These are phyloP conservation scores for Erythrocebus patas DNA, from an alignment of 2,113 vertebrate genomes.

Conservation along the genomic window DNA sequence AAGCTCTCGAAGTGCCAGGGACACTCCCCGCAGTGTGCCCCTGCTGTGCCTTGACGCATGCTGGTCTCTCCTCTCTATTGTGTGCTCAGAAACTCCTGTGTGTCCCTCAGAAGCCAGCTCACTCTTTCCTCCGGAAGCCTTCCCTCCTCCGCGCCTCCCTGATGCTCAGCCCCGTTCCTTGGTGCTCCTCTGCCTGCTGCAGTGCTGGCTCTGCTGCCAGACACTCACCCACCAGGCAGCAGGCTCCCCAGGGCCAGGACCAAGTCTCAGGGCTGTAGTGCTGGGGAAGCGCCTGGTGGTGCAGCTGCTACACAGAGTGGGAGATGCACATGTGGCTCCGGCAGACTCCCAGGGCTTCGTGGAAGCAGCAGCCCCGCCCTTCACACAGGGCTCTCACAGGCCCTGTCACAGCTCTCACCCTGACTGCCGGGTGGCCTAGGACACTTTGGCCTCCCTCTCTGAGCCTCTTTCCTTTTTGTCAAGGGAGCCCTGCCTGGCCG, in stretches of 20 bases:
- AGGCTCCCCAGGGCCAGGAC: background rate
- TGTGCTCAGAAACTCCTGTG: background rate
- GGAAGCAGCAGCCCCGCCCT: background rate
- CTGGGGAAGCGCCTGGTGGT: background rate
- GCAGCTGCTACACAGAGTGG: background rate
- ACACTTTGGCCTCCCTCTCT: background rate
- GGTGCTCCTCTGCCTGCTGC: background rate
- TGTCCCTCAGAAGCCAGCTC: background rate
- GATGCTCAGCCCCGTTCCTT: background rate
- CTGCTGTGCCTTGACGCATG: background rate
- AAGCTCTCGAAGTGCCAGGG: background rate
- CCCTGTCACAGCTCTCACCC: background rate
- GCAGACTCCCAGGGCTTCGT: background rate
- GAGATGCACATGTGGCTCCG: background rate
- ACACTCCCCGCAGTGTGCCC: background rate
- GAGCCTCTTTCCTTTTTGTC: background rate
- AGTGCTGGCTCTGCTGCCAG: accelerated
- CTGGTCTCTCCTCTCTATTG: background rate
- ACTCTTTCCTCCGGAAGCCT: background rate
- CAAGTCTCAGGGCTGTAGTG: background rate
- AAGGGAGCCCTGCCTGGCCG: background rate
- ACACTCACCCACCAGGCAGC: background rate
- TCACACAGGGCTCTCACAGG: background rate
- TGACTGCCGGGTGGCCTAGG: background rate
- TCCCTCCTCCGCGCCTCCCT: background rate